A percentile compares a stretch with the other conserved stretches of the same genome.
Conservation (phyloP, 2,888 invertebrate genomes). For the Cerastis rubricosa region DNA sequence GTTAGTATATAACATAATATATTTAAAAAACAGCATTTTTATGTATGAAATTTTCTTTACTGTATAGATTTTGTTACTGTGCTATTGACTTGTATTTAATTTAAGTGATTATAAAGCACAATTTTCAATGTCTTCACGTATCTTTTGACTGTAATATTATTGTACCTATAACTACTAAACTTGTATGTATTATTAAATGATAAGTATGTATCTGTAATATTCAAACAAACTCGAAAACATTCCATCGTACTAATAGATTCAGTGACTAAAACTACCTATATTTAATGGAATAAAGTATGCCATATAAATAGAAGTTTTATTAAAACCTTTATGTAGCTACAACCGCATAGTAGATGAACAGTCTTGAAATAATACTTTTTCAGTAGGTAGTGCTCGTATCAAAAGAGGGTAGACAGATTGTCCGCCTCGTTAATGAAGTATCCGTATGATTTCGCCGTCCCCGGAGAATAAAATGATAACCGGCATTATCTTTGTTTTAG, state of each 20-base stretch:
- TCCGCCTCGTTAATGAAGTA: neutral
- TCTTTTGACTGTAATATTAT: conserved; percentile 54
- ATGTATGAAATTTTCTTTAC: conserved; percentile 46
- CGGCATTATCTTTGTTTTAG: too few species aligned
- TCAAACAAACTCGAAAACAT: conserved; percentile 71
- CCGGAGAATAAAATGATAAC: too few species aligned
- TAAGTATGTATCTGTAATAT: conserved; percentile 57
- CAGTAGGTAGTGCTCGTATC: neutral
- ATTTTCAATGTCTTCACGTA: conserved; percentile 53
- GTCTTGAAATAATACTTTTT: neutral
- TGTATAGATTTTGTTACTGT: conserved; percentile 33
- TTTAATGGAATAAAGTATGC: conserved; percentile 79
- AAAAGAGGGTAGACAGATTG: neutral
- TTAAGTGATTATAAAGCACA: conserved; percentile 65
- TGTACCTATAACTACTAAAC: conserved; percentile 40
- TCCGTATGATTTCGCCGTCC: too few species aligned
- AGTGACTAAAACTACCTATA: conserved; percentile 73
- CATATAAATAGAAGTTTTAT: conserved; percentile 68
- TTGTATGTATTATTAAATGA: conserved; percentile 41
- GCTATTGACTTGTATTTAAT: conserved; percentile 35
- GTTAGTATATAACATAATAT: conserved; percentile 33
- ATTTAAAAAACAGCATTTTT: conserved; percentile 12
- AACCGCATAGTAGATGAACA: neutral
- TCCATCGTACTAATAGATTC: conserved; percentile 72
- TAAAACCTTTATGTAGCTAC: neutral